These are phyloP conservation scores for Myioborus miniatus DNA, from an alignment of 2,797 vertebrate species.

Conservation along the genomic window DNA sequence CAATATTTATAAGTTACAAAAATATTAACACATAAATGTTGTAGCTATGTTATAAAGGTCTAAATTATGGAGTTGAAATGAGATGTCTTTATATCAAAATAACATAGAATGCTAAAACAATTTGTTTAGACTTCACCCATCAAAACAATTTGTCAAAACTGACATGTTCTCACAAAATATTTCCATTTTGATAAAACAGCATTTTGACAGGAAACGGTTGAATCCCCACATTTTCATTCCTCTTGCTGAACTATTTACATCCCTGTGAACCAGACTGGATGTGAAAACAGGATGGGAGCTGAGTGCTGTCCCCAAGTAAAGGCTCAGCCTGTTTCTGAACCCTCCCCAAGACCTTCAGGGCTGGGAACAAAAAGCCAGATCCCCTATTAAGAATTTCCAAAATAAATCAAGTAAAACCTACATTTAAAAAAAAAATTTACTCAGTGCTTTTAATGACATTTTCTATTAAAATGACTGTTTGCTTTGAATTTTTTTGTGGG, in stretches of 20 bases:
- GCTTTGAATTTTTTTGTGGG: not conserved
- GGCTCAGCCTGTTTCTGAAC: not conserved
- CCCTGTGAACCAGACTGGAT: not conserved
- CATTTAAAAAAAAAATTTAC: not conserved
- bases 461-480: not conserved
- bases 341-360: not conserved
- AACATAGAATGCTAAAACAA: slow-evolving; percentile 42
- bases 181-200: slow-evolving; percentile 51
- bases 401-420: not conserved
- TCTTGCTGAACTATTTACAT: slow-evolving; percentile 1
- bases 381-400: not conserved
- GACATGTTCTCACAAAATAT: slow-evolving; percentile 60
- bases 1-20: not conserved
- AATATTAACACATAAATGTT: slow-evolving; percentile 7
- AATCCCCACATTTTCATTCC: slow-evolving; percentile 7
- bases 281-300: not conserved
- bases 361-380: not conserved
- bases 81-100: slow-evolving; percentile 57
- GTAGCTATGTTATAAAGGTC: slow-evolving; percentile 30
- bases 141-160: slow-evolving; percentile 61
- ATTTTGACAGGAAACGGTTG: slow-evolving; percentile 39
- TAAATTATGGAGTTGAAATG: slow-evolving; percentile 33
- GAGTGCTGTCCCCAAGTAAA: not conserved
- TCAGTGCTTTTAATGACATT: not conserved
- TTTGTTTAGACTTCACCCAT: slow-evolving; percentile 65